Conservation (phyloP, 2,113 vertebrate genomes). For the Labrus mixtus region DNA sequence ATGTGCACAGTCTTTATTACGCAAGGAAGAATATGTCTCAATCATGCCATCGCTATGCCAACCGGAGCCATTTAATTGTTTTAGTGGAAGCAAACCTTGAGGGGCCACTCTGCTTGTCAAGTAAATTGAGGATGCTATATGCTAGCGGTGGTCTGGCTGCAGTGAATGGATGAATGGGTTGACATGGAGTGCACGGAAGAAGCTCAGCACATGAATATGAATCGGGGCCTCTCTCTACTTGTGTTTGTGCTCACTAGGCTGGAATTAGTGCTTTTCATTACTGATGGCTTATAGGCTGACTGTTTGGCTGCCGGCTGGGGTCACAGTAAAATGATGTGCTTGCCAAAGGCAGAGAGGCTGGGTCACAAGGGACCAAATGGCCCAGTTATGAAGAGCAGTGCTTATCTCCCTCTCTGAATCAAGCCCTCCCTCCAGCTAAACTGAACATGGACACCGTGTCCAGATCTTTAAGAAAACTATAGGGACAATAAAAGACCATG, state of each 20-base stretch:
- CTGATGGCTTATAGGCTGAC: constrained; percentile 72
- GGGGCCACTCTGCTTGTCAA: constrained; percentile 41
- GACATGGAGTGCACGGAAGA: constrained; percentile 60
- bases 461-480: constrained; percentile 49
- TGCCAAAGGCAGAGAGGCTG: constrained; percentile 77
- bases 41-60: constrained; percentile 13
- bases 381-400: constrained; percentile 80
- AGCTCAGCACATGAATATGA: constrained; percentile 70
- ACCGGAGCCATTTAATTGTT: constrained; percentile 48
- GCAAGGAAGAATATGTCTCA: not conserved
- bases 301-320: constrained; percentile 78
- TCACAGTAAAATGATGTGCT: constrained; percentile 82
- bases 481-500: constrained; percentile 41
- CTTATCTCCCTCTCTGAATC: constrained; percentile 79
- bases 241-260: constrained; percentile 63
- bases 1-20: not conserved
- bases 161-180: constrained; percentile 65
- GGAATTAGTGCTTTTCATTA: constrained; percentile 84
- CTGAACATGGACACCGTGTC: constrained; percentile 54
- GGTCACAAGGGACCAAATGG: constrained; percentile 81
- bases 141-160: constrained; percentile 54
- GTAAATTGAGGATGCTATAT: constrained; percentile 50
- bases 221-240: constrained; percentile 35
- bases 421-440: constrained; percentile 65
- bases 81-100: constrained; percentile 47